Evolutionary conservation across 1,140 invertebrate species (phyloP).

Genomic region (Episyrphus balteatus): DNA sequence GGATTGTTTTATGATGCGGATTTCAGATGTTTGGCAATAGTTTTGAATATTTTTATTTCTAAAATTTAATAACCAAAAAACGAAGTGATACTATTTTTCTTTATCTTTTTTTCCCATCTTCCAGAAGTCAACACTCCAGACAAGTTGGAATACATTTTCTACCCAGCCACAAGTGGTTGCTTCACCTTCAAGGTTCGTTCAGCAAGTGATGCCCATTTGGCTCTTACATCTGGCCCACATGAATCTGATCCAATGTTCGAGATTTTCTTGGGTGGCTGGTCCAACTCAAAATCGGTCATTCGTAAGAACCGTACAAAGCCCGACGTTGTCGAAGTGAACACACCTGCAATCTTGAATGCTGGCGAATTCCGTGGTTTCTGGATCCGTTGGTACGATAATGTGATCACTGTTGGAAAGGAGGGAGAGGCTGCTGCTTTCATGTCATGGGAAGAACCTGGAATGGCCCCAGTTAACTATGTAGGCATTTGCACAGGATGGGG

Average conservation of each 20-base stretch:
- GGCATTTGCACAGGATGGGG: conserved; percentile 80
- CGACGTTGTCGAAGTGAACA: conserved; percentile 60
- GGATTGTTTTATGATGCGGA: no score
- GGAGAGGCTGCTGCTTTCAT: conserved; percentile 58
- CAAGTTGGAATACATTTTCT: conserved; percentile 69
- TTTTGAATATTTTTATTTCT: no score
- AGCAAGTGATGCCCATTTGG: conserved; percentile 68
- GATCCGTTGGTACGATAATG: conserved; percentile 62
- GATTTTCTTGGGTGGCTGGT: conserved; percentile 76
- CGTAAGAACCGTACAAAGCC: conserved; percentile 66
- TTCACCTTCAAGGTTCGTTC: conserved; percentile 64
- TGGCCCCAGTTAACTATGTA: conserved; percentile 56
- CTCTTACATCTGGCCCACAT: conserved; percentile 51
- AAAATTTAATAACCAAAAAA: no score
- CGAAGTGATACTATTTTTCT: conserved; percentile 2
- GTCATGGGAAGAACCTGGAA: conserved; percentile 54
- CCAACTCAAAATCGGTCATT: conserved; percentile 70
- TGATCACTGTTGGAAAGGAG: conserved; percentile 29
- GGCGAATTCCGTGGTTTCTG: conserved; percentile 71
- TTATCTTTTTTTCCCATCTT: conserved; percentile 27
- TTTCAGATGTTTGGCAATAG: no score
- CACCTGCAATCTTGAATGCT: conserved; percentile 53
- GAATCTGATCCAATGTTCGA: conserved; percentile 65
- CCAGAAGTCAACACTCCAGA: conserved; percentile 64
- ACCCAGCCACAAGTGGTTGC: conserved; percentile 51